Evolutionary conservation across 2,888 invertebrate species (phyloP), one percentile per base, ranked within the genome.

Genomic region (Sthenelais limicola): DNA sequence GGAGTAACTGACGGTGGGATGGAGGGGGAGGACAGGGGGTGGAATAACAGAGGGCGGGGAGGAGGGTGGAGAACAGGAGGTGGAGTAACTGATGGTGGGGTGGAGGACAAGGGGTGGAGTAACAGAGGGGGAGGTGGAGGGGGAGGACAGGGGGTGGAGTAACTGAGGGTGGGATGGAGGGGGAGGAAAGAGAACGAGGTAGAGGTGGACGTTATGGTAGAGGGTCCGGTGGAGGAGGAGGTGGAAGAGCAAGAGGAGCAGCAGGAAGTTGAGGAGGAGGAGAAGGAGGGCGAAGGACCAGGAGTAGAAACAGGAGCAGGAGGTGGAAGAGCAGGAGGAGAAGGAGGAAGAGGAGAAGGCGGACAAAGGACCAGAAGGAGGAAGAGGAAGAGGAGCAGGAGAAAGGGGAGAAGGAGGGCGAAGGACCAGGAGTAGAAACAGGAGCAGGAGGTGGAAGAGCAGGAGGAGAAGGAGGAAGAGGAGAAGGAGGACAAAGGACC

Each of bases 271-370:
- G 51, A 51, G 33, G 32, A 26, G 33, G 32, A 51, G 51, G 26
- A 68, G 48, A 26, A 68, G 68, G 24, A 68, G n/a, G n/a, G 21
- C 7, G 51, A 26, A 51, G 51, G 21, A 51, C 7, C 21, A 51
- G 21, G 51, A 51, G 7, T 7, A 24, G 43, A 26, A 24, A 38
- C 7, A 30, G 28, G 48, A 9, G 43, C 28, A 24, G 26, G 24
- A 43, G 43, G 28, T 9, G 43, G 48, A 26, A 3, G 48, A 38
- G 28, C 28, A 26, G 43, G 21, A 7, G 43, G 24, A 28, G 43
- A n/a, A 4, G 43, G 12, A 28, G 43, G 47, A 0, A 21, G 48
- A 43, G 43, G 48, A 43, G 43, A 4, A 47, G 43, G 0, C 28
- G 48, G 3, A 26, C 4, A 4, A 26, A n/a, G 32, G 38, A 1